Evolutionary conservation across 2,113 vertebrate species (phyloP).

Genomic region (Piprites chloris): DNA sequence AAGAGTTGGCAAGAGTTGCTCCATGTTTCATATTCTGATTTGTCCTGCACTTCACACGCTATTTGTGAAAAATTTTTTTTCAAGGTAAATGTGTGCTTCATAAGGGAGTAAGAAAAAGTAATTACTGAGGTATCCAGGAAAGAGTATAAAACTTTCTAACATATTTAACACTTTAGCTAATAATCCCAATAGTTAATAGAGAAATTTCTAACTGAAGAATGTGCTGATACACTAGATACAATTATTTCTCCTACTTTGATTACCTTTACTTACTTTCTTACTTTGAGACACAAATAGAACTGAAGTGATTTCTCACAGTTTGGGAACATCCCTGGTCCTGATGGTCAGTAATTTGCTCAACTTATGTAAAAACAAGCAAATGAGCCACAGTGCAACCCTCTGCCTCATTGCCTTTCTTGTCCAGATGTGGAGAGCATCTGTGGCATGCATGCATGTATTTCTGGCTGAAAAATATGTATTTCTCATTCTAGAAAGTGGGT

Average conservation of each 20-base stretch:
- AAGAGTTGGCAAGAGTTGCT: background rate
- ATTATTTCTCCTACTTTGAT: background rate
- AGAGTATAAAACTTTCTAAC: background rate
- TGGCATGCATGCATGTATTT: background rate
- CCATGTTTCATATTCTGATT: background rate
- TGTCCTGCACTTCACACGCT: background rate
- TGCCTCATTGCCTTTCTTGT: background rate
- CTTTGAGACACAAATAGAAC: background rate
- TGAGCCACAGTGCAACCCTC: background rate
- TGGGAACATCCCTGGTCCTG: background rate
- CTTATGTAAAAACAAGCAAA: background rate
- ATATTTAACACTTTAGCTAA: background rate
- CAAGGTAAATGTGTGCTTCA: background rate
- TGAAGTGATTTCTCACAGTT: background rate
- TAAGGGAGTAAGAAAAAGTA: background rate
- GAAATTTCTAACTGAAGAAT: background rate
- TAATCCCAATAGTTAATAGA: background rate
- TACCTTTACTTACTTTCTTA: background rate
- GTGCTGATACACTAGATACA: background rate
- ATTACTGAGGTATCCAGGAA: background rate
- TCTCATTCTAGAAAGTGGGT: background rate
- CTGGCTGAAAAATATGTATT: background rate
- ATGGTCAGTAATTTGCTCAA: background rate
- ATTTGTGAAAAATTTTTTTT: background rate
- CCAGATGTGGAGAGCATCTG: background rate